phyloP scores from a whole-genome alignment of 2,797 vertebrate genomes.

The Pangasius macronema region DNA sequence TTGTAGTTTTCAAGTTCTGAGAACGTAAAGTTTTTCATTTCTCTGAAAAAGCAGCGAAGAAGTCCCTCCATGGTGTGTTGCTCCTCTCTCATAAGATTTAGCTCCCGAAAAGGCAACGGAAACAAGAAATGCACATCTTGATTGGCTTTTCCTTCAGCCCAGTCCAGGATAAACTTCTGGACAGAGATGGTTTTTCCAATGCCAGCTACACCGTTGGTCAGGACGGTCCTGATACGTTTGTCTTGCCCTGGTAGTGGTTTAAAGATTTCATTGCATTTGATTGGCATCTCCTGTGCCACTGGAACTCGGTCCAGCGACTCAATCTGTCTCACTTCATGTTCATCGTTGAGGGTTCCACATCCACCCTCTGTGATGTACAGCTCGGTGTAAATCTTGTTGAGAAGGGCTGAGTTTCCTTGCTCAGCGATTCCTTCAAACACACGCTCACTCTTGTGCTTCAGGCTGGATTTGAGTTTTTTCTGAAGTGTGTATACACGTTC shows the following conservation, averaged over 20 bases:
- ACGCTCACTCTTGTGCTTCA: conserved; percentile 41
- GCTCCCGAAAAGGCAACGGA: conserved; percentile 50
- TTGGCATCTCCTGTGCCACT: not conserved
- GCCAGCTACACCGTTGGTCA: conserved; percentile 53
- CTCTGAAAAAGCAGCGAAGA: not conserved
- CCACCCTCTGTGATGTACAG: conserved; percentile 54
- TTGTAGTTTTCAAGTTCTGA: conserved; percentile 35
- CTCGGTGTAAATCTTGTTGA: conserved; percentile 52
- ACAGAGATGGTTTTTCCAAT: conserved; percentile 63
- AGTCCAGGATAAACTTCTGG: conserved; percentile 47
- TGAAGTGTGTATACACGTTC: not conserved
- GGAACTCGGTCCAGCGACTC: conserved; percentile 39
- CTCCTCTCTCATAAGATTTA: conserved; percentile 41
- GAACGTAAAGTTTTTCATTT: not conserved
- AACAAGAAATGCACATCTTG: conserved; percentile 58
- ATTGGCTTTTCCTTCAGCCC: conserved; percentile 54
- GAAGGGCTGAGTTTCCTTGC: conserved; percentile 42
- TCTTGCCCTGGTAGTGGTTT: conserved; percentile 34
- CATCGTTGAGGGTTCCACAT: conserved; percentile 40
- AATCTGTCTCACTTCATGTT: conserved; percentile 51
- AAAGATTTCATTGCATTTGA: conserved; percentile 53
- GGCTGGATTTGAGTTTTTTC: conserved; percentile 31
- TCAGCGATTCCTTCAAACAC: conserved; percentile 52
- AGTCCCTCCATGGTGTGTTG: not conserved
- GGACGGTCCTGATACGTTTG: conserved; percentile 48